Percentiles rank a stretch among this genome's conserved stretches.
Conservation (phyloP, 2,113 vertebrate genomes). For the Sitta europaea region DNA sequence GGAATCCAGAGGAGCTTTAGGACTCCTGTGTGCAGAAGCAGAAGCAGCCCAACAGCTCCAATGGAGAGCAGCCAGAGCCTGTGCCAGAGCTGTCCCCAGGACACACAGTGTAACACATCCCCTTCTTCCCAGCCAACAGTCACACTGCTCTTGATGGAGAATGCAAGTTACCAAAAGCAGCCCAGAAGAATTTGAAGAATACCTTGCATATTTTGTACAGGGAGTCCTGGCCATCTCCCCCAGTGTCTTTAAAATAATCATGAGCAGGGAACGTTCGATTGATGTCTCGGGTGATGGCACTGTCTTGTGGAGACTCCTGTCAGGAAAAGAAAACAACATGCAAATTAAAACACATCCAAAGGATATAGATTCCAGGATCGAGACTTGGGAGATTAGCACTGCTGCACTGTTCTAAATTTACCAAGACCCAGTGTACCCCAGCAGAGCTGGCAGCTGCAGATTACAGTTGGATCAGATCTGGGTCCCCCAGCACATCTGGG, state of each 20-base stretch:
- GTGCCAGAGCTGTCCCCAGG: background rate
- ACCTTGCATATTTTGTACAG: conserved; percentile 99
- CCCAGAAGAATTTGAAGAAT: background rate
- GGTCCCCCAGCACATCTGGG: conserved; percentile 7
- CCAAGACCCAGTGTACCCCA: background rate
- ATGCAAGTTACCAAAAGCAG: background rate
- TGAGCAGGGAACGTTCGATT: conserved; percentile 98
- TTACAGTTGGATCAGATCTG: background rate
- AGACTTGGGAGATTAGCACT: background rate
- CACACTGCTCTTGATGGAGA: background rate
- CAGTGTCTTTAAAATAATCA: conserved; percentile 99
- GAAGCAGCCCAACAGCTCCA: background rate
- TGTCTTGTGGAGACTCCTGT: conserved; percentile 97
- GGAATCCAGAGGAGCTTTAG: background rate
- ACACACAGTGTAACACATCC: background rate
- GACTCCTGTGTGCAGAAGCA: background rate
- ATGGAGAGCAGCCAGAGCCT: background rate
- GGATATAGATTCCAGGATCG: background rate
- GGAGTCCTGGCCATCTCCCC: conserved; percentile 97
- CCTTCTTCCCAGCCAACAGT: background rate
- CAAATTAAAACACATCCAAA: background rate
- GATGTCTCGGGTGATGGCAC: conserved; percentile 97
- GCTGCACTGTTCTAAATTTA: background rate
- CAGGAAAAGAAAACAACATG: background rate
- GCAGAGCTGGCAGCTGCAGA: conserved; percentile 8